Conservation (phyloP, 2,113 vertebrate species). For the Halcyon malimbica region DNA sequence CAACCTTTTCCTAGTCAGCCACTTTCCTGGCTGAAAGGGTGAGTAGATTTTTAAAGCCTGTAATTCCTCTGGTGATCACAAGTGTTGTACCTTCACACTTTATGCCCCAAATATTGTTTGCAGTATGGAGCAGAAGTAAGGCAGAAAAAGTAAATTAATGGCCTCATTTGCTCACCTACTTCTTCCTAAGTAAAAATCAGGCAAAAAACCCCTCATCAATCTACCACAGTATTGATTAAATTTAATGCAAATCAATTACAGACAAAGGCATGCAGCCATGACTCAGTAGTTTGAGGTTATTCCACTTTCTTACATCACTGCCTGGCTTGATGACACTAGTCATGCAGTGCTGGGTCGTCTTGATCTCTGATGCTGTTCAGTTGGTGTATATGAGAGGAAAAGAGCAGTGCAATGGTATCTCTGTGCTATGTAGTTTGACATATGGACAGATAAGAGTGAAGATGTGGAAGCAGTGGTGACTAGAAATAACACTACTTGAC, state of each 20-base stretch:
- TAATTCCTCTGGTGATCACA: background rate
- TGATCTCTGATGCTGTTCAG: background rate
- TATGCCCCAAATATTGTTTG: background rate
- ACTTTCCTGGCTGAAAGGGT: background rate
- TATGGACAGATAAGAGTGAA: background rate
- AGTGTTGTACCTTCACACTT: background rate
- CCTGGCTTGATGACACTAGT: background rate
- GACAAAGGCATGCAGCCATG: background rate
- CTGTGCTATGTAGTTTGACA: background rate
- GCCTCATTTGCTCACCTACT: background rate
- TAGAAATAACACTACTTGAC: background rate
- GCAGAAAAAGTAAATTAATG: background rate
- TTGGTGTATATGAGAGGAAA: background rate
- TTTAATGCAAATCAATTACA: background rate
- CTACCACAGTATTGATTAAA: background rate
- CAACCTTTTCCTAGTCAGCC: background rate
- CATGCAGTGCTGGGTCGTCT: background rate
- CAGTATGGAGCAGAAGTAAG: background rate
- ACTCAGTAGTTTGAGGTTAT: background rate
- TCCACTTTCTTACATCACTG: background rate
- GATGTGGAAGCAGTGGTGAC: background rate
- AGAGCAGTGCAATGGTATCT: accelerated
- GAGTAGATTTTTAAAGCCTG: background rate
- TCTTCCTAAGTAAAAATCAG: background rate
- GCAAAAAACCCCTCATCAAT: background rate